Evolutionary conservation across 2,113 vertebrate genomes (phyloP), one percentile per base, ranked within the genome.

Genomic region (Gallinago undulata): DNA sequence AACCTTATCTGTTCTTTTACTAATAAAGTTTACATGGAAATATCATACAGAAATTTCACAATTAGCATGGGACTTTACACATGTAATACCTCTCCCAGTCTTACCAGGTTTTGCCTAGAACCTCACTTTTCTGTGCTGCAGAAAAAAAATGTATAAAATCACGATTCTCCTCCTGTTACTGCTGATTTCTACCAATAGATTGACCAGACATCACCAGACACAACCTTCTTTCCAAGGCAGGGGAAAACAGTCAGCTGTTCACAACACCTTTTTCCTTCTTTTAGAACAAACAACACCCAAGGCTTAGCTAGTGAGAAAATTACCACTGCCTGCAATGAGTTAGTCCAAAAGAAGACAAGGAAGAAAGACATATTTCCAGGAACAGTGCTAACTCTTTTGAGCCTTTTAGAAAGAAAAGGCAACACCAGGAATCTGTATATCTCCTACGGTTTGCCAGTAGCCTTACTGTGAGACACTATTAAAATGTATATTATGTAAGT

Each of bases 401-500:
- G 28, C 25, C 39, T 89, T 79, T 55, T 47, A 72, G 62, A 81
- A 95, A 90, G 51, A 53, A 95, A 84, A 94, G 31, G 19, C 19
- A 60, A 63, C 30, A 67, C n/a, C 10, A 19, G 45, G 28, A 72
- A 75, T 48, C 7, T 37, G 19, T 13, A 7, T 31, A 37, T 84
- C 48, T 95, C 80, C 87, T 48, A 28, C 11, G 48, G 35, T 78
- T 93, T 73, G 50, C 80, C 83, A 69, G 48, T 43, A 96, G 28
- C 37, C 59, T 85, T 91, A 57, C 64, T 75, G 72, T 79, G 57
- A 88, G 79, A 95, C n/a, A 19, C 39, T 91, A 83, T 94, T 96
- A 97, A 95, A 96, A 93, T 39, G 64, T 25, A 6, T 27, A 86
- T 97, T 96, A 96, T 69, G 80, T 90, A 92, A 96, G n/a, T 78